A percentile compares a stretch with the other conserved stretches of the same genome.
Conservation (phyloP, 2,113 vertebrate species). For the Microtus oregoni region DNA sequence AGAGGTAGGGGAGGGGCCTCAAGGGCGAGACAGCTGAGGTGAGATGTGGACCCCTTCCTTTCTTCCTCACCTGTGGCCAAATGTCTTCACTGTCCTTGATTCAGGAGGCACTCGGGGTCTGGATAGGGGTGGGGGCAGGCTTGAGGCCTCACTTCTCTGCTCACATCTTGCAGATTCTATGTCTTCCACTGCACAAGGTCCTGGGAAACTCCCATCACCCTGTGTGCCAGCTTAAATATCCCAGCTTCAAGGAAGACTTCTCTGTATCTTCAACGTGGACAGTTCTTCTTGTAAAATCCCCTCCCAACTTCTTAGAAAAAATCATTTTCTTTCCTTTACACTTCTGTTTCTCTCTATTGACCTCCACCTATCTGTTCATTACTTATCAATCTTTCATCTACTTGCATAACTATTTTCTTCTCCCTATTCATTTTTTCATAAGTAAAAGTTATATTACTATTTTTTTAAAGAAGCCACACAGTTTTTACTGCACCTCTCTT, state of each 20-base stretch:
- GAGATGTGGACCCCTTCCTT: neutral
- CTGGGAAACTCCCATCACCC: rapidly evolving
- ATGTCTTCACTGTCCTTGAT: neutral
- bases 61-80: neutral
- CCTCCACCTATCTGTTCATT: neutral
- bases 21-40: neutral
- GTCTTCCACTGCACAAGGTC: neutral
- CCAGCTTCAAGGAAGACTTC: neutral
- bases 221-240: rapidly evolving
- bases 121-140: neutral
- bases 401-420: neutral
- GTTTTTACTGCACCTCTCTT: no score
- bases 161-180: neutral
- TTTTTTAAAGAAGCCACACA: no score
- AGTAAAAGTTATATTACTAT: neutral
- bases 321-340: neutral
- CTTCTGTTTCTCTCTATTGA: neutral
- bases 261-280: neutral
- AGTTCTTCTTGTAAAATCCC: neutral
- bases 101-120: neutral
- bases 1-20: neutral
- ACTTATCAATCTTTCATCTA: neutral
- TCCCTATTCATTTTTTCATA: neutral
- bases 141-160: neutral
- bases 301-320: neutral